Evolutionary conservation across 2,113 vertebrate genomes (phyloP), one percentile per base, ranked within the genome.

Genomic region (Malurus cyaneus): DNA sequence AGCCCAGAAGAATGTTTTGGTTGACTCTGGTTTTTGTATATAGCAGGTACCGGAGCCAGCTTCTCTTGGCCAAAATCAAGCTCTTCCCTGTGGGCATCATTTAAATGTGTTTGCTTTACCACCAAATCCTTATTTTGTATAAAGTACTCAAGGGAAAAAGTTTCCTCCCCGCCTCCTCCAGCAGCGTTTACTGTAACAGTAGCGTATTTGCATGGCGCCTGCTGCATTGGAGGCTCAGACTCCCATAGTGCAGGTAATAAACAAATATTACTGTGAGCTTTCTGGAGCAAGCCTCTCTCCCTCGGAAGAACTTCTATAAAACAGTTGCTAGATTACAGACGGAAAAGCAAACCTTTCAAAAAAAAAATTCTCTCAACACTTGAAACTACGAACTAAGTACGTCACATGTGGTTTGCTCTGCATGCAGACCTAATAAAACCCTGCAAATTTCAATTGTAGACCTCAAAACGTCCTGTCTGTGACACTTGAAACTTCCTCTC

Each of bases 71-170:
- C 92, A 94, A 96, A 97, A 54, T 74, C 70, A 34, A 93, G 72
- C 29, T 87, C 93, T 89, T 89, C 93, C 92, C 82, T 50, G 64
- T 57, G 77, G 88, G 53, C n/a, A 50, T 94, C 52, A 89, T 94
- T 83, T 96, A 89, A 74, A 94, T 93, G 93, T 95, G 95, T 94
- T 96, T 94, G 70, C 64, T 79, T 95, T 96, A 91, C 77, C 77
- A 97, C 77, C 94, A 94, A 96, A 97, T 95, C 86, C 86, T 92
- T 78, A 60, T 88, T 96, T 81, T 72, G 41, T 79, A 20, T 69
- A 61, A 92, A 84, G 80, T 49, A 92, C 69, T 88, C 90, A 67
- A 80, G 88, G 73, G 72, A 46, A 90, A 69, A 83, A 56, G 64
- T 64, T 93, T 25, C 61, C 60, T 92, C 77, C 49, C 29, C 87